Percentiles rank a stretch among this genome's conserved stretches.
These are phyloP conservation scores for Amphiprion clarkii DNA, from an alignment of 2,797 vertebrate species.

Conservation along the genomic window DNA sequence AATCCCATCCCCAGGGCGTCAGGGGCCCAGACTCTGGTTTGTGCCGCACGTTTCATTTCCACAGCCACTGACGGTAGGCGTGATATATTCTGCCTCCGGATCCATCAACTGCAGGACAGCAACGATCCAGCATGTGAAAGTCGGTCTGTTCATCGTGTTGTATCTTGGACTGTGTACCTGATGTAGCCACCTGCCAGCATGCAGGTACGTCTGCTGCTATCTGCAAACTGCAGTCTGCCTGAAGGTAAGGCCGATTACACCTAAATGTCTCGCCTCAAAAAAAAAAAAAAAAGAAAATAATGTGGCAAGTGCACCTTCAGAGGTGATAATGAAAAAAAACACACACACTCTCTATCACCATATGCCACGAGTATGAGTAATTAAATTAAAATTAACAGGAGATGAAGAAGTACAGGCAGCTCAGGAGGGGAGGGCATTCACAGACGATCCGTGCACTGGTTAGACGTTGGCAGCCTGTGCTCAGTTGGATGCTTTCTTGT, in stretches of 20 bases:
- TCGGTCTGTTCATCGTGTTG: conserved; percentile 28
- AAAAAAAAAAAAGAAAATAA: conserved; percentile 7
- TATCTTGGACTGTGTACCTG: conserved; percentile 28
- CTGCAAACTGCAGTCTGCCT: conserved; percentile 23
- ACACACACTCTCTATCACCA: conserved; percentile 36
- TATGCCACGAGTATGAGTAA: conserved; percentile 55
- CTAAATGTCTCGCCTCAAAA: conserved; percentile 49
- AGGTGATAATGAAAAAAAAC: conserved; percentile 62
- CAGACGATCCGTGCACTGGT: conserved; percentile 24
- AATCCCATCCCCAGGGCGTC: conserved; percentile 56
- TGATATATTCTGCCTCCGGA: conserved; percentile 48
- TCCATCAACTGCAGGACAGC: conserved; percentile 14
- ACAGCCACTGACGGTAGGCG: conserved; percentile 43
- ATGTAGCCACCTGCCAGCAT: conserved; percentile 1
- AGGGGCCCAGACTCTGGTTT: background rate
- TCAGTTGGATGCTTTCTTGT: conserved; percentile 65
- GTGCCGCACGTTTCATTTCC: conserved; percentile 62
- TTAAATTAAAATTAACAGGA: conserved; percentile 69
- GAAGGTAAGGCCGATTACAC: conserved; percentile 22
- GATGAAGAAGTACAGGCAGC: conserved; percentile 17
- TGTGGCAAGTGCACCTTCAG: conserved; percentile 36
- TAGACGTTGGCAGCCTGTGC: conserved; percentile 54
- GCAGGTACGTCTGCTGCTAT: conserved; percentile 28
- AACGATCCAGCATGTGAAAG: conserved; percentile 35
- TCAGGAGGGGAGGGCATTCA: conserved; percentile 16